These are phyloP conservation scores for Anoplophora glabripennis DNA, from an alignment of 1,140 invertebrate species.

Conservation along the genomic window DNA sequence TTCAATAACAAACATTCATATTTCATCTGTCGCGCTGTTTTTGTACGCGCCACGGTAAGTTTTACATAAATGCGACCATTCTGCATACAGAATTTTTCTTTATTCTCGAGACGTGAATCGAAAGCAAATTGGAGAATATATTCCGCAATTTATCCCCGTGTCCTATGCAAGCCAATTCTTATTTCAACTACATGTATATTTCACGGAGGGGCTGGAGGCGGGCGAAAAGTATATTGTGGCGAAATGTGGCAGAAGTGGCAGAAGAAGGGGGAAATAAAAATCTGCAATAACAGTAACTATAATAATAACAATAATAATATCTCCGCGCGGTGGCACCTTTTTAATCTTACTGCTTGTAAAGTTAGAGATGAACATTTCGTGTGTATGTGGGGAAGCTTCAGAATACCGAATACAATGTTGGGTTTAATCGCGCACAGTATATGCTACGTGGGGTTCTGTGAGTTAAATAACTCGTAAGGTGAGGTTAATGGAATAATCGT, in stretches of 20 bases:
- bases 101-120: conserved; percentile 8
- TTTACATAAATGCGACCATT: not conserved
- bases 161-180: conserved; percentile 8
- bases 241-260: not conserved
- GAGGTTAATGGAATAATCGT: too few relatives aligned
- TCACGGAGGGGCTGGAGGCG: not conserved
- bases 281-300: conserved; percentile 6
- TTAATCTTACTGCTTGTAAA: too few relatives aligned
- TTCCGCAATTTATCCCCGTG: conserved; percentile 1
- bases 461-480: too few relatives aligned
- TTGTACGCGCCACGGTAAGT: not conserved
- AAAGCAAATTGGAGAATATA: not conserved
- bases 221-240: conserved; percentile 4
- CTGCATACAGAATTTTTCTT: conserved; percentile 3
- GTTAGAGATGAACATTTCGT: too few relatives aligned
- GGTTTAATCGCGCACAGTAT: too few relatives aligned
- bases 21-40: not conserved
- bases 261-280: not conserved
- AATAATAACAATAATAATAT: conserved; percentile 17
- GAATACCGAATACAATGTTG: too few relatives aligned
- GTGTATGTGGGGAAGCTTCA: too few relatives aligned
- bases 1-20: too few relatives aligned
- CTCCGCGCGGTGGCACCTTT: not conserved
- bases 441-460: too few relatives aligned
- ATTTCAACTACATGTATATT: conserved; percentile 13